Percentiles rank a stretch among this genome's conserved stretches.
Conservation (phyloP, 2,113 vertebrate genomes). For the Syngnathus typhle region DNA sequence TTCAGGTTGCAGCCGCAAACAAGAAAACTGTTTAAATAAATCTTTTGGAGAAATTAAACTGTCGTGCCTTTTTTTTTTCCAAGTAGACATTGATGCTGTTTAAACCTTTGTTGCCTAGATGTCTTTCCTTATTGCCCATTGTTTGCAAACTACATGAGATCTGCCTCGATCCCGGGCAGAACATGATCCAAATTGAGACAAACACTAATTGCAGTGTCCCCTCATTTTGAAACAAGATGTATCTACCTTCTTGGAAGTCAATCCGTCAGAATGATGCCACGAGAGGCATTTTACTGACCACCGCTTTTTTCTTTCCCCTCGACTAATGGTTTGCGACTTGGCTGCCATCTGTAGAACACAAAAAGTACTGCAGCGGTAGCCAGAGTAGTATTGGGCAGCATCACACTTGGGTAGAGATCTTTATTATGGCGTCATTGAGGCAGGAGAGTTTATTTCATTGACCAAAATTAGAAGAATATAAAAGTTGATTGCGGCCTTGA, state of each 20-base stretch:
- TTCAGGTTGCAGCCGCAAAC: slow-evolving; percentile 72
- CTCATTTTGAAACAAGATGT: background rate
- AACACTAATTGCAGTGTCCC: background rate
- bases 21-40: slow-evolving; percentile 73
- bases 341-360: background rate
- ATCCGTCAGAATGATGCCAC: background rate
- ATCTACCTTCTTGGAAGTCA: background rate
- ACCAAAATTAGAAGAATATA: too few species aligned
- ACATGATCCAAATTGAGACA: background rate
- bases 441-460: too few species aligned
- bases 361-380: background rate
- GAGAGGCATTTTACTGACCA: background rate
- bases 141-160: too few species aligned
- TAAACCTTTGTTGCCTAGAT: background rate
- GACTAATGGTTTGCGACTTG: background rate
- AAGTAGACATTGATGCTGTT: too few species aligned
- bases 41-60: slow-evolving; percentile 58
- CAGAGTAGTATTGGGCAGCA: too few species aligned
- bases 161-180: background rate
- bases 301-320: too few species aligned
- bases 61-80: background rate
- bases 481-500: too few species aligned
- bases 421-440: background rate
- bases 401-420: background rate
- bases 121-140: background rate